Conservation (phyloP, 53 echinoderm and acorn worm species). For the Arbacia lixula region DNA sequence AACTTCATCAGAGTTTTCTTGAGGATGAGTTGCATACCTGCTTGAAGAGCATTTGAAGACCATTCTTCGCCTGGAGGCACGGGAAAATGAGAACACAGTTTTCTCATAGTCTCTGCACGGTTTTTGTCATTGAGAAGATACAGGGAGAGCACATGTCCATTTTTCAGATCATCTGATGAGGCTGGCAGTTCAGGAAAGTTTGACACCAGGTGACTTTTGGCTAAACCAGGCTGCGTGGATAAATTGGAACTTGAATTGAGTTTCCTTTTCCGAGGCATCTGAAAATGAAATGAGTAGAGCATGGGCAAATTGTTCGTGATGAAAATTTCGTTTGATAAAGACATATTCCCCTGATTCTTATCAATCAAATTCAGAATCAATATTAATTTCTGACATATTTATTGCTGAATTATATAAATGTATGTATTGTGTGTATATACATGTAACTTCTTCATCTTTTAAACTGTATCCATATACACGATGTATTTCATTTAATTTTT, state of each 20-base stretch:
- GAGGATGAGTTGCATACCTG: background rate
- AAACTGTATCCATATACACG: no score
- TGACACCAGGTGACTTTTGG: background rate
- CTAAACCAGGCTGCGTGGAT: background rate
- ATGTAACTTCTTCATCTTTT: no score
- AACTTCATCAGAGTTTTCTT: conserved; percentile 47
- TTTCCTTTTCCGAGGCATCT: conserved; percentile 15
- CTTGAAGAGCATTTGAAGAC: background rate
- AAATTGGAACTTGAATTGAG: background rate
- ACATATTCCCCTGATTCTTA: background rate
- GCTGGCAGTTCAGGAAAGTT: conserved; percentile 4
- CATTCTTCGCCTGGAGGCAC: background rate
- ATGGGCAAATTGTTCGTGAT: background rate
- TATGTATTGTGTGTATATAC: background rate
- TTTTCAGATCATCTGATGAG: background rate
- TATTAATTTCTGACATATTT: background rate
- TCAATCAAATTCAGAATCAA: background rate
- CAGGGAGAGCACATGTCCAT: conserved; percentile 10
- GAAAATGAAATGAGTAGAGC: background rate
- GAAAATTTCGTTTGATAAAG: background rate
- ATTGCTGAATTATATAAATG: background rate
- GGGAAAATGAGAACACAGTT: background rate
- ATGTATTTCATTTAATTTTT: no score
- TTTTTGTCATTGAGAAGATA: background rate
- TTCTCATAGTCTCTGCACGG: background rate